phyloP scores from a whole-genome alignment of 1,140 invertebrate species.

The Zaprionus ornatus region DNA sequence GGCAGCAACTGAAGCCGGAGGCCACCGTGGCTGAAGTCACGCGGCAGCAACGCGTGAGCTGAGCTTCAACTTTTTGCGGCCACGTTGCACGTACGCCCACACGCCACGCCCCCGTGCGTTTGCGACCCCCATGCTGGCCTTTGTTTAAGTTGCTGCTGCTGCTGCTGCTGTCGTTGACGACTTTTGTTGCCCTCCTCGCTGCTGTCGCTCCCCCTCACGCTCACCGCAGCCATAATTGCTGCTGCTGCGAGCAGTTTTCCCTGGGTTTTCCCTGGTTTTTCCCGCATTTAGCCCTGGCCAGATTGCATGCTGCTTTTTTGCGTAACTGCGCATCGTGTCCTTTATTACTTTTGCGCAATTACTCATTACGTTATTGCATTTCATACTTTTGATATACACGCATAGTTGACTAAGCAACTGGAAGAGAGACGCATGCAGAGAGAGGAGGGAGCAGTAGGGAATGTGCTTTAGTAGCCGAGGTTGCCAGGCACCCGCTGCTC shows the following conservation, averaged over 20 bases:
- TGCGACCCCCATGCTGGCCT: slow-evolving; percentile 40
- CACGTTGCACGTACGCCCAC: slow-evolving; percentile 68
- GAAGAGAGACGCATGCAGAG: neutral
- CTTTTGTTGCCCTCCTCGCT: slow-evolving; percentile 57
- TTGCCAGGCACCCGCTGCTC: slow-evolving; percentile 22
- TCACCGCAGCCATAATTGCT: slow-evolving; percentile 60
- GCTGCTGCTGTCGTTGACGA: slow-evolving; percentile 69
- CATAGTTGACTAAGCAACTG: slow-evolving; percentile 63
- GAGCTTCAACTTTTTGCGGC: slow-evolving; percentile 66
- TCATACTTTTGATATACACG: slow-evolving; percentile 74
- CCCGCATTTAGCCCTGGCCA: slow-evolving; percentile 61
- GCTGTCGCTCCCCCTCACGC: slow-evolving; percentile 3
- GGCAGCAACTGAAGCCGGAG: neutral
- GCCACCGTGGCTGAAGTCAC: slow-evolving; percentile 50
- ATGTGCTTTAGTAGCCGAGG: neutral
- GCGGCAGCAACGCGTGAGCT: slow-evolving; percentile 70
- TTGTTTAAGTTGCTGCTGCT: slow-evolving; percentile 54
- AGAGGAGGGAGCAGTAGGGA: neutral
- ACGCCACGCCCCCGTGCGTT: slow-evolving; percentile 1
- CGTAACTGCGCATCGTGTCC: slow-evolving; percentile 59
- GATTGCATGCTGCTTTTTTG: slow-evolving; percentile 70
- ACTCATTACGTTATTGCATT: slow-evolving; percentile 82
- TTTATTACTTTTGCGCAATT: slow-evolving; percentile 79
- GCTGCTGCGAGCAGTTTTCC: slow-evolving; percentile 25
- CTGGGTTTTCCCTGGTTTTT: neutral